Base-by-base conservation (phyloP, 2,113 vertebrate species). In the Tretioscincus oriximinensis region DNA sequence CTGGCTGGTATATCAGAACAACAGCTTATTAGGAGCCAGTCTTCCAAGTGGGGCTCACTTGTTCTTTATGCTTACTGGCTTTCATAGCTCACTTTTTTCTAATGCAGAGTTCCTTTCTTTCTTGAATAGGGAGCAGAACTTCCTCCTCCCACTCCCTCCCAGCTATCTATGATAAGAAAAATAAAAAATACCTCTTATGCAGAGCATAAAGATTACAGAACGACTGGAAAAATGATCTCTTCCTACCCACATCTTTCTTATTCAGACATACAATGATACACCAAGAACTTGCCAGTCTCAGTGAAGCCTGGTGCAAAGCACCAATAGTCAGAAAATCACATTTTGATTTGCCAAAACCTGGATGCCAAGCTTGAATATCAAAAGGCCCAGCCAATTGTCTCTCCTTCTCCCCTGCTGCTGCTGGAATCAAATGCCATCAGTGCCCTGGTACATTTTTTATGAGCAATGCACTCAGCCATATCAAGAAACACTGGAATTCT, bases 381-480 rank as follows among this genome's bases (percentile, higher is more conserved):
- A 49, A 84, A 29, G 26, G 67, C 63, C 16, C 71, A 16, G 60
- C 9, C 0, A 7, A 20, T 51, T 73, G 22, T 49, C n/a, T 75
- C 65, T 73, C 54, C 49, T 7, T 64, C 47, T 76, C 65, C n/a
- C 58, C 29, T 71, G 47, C 69, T 85, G 82, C 81, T 87, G 61
- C 35, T 77, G 76, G 81, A 84, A 91, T 79, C 78, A 79, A 87
- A 90, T 41, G 63, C 51, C 76, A 89, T n/a, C 71, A 84, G 65
- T 29, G 61, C 73, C 58, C 72, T 47, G 35, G 77, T 29, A 58
- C 76, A 85, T 88, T 84, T 88, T 60, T 82, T 77, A 71, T 72
- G 21, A 84, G 73, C 76, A 81, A 81, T 73, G 85, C 81, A 86
- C 64, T 91, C 74, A 88, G 70, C 64, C 69, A 12, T 85, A 76